Percentiles rank a stretch among this genome's conserved stretches.
These are phyloP conservation scores for Mesitornis unicolor DNA, from an alignment of 2,113 vertebrate genomes.

Conservation along the genomic window DNA sequence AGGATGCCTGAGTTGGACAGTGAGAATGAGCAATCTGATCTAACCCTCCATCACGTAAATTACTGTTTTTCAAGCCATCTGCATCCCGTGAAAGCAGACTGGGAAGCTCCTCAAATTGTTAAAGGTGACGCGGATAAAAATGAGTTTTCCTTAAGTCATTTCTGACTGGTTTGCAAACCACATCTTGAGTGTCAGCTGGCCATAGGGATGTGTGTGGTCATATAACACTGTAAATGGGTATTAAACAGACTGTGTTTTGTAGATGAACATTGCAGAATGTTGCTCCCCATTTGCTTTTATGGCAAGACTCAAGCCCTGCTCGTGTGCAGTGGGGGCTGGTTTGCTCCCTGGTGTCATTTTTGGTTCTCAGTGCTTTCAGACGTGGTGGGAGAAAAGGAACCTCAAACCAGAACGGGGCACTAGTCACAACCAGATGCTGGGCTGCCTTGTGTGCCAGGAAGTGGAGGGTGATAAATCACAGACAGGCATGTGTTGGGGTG, in stretches of 20 bases:
- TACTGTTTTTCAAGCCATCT: not conserved
- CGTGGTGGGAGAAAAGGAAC: not conserved
- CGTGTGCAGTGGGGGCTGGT: rapidly evolving
- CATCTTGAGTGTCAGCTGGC: not conserved
- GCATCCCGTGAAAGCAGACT: not conserved
- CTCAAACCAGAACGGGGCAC: not conserved
- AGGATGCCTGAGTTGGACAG: not conserved
- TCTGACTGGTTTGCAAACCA: not conserved
- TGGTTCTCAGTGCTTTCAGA: not conserved
- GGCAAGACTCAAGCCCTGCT: not conserved
- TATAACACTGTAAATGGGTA: not conserved
- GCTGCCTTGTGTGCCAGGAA: slow-evolving; percentile 1
- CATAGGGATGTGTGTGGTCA: not conserved
- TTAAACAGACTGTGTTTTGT: not conserved
- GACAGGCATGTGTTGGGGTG: not conserved
- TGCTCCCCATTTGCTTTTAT: not conserved
- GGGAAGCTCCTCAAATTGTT: not conserved
- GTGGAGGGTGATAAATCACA: slow-evolving; percentile 5
- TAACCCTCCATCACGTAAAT: not conserved
- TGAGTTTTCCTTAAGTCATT: not conserved
- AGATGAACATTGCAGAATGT: not conserved
- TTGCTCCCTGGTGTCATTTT: not conserved
- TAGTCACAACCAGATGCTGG: slow-evolving; percentile 27
- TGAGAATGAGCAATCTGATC: not conserved
- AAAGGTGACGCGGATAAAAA: not conserved